A percentile compares a stretch with the other conserved stretches of the same genome.
Evolutionary conservation across 2,797 vertebrate genomes (phyloP).

Genomic region (Schizopygopsis malacanthus): DNA sequence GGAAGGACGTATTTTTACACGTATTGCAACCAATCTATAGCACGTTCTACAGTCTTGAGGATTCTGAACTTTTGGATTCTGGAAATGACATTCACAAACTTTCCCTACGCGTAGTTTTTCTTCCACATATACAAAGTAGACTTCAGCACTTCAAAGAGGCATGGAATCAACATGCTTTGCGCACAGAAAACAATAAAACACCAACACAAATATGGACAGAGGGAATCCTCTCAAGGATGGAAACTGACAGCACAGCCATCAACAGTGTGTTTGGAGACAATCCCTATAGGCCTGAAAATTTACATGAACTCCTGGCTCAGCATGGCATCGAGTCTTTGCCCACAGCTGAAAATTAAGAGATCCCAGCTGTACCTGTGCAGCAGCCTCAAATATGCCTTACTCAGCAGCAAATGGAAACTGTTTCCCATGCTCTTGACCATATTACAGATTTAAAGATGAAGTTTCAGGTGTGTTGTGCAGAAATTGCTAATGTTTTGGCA

Average conservation of each 20-base stretch:
- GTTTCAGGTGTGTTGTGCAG: no score
- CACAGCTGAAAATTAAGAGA: slow-evolving; percentile 30
- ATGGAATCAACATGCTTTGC: slow-evolving; percentile 37
- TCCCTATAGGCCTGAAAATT: slow-evolving; percentile 36
- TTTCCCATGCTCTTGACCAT: no score
- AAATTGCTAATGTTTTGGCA: no score
- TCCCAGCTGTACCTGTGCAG: slow-evolving; percentile 6
- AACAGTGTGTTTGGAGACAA: slow-evolving; percentile 56
- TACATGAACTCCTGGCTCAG: slow-evolving; percentile 42
- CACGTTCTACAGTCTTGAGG: no score
- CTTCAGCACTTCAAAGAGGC: slow-evolving; percentile 41
- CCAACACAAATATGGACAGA: slow-evolving; percentile 40
- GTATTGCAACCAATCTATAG: no score
- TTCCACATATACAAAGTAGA: slow-evolving; percentile 39
- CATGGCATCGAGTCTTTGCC: slow-evolving; percentile 44
- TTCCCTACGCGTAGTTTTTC: no score
- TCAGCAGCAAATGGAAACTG: no score
- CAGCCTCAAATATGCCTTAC: no score
- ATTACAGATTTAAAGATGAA: no score
- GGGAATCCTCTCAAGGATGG: slow-evolving; percentile 44
- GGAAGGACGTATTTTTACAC: no score
- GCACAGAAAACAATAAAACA: slow-evolving; percentile 41
- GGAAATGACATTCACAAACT: no score
- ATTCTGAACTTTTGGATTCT: no score
- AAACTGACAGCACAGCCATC: slow-evolving; percentile 44